These are phyloP conservation scores for Limonius californicus DNA, from an alignment of 1,140 invertebrate species.

Conservation along the genomic window DNA sequence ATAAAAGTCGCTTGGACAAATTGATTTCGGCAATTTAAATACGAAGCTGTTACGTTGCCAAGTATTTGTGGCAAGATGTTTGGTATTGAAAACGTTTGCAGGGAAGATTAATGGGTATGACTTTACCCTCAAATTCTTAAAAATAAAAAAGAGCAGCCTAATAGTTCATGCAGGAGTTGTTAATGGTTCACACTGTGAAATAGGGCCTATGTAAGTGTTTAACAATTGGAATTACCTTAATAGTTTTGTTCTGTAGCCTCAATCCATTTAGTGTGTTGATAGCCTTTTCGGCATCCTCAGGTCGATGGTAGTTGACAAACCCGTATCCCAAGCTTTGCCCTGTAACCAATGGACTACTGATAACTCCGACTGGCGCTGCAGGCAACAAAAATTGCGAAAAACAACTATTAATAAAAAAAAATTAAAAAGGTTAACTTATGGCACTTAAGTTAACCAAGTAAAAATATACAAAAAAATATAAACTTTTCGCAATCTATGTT, in stretches of 20 bases:
- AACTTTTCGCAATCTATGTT: slow-evolving; percentile 13
- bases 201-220: background rate
- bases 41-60: background rate
- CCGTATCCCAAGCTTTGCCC: slow-evolving; percentile 99
- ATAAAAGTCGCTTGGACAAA: background rate
- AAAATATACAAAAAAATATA: background rate
- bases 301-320: slow-evolving; percentile 96
- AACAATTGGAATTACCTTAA: slow-evolving; percentile 72
- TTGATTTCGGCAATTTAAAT: background rate
- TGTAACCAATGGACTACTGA: slow-evolving; percentile 50
- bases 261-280: slow-evolving; percentile 96
- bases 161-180: too few species aligned
- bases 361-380: slow-evolving; percentile 32
- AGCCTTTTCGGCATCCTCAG: slow-evolving; percentile 96
- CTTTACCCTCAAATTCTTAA: too few species aligned
- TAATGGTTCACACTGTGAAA: background rate
- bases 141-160: too few species aligned
- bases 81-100: background rate
- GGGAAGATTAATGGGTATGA: background rate
- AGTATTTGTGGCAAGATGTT: background rate
- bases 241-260: slow-evolving; percentile 97
- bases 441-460: background rate
- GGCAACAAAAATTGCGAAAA: slow-evolving; percentile 34
- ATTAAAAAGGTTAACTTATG: slow-evolving; percentile 9
- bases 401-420: slow-evolving; percentile 33